phyloP scores from a whole-genome alignment of 2,888 invertebrate species.

The Melolontha melolontha region DNA sequence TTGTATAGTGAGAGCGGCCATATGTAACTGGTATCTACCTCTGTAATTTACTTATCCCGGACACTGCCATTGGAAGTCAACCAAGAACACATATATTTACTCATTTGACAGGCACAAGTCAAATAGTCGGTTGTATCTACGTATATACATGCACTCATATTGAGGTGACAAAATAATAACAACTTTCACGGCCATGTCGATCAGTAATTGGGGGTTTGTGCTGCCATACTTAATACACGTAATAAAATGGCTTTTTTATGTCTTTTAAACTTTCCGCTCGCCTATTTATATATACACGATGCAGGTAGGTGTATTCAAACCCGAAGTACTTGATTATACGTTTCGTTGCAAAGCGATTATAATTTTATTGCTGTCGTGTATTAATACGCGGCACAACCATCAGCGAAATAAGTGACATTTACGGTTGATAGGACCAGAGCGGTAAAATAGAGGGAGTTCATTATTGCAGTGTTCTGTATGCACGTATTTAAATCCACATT shows the following conservation, averaged over 20 bases:
- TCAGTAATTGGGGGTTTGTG: slow-evolving; percentile 30
- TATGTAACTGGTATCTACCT: slow-evolving; percentile 44
- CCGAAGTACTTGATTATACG: slow-evolving; percentile 24
- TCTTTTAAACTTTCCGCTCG: slow-evolving; percentile 13
- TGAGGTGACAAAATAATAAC: slow-evolving; percentile 57
- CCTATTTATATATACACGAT: slow-evolving; percentile 4
- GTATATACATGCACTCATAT: slow-evolving; percentile 48
- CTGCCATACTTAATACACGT: slow-evolving; percentile 24
- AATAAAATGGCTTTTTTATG: slow-evolving; percentile 33
- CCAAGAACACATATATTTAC: slow-evolving; percentile 48
- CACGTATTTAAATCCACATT: slow-evolving; percentile 16
- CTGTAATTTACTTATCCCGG: slow-evolving; percentile 48
- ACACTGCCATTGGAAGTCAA: slow-evolving; percentile 40
- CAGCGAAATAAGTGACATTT: slow-evolving; percentile 32
- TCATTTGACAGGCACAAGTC: slow-evolving; percentile 49
- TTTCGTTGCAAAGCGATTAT: slow-evolving; percentile 28
- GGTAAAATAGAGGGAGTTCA: slow-evolving; percentile 17
- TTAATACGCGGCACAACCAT: slow-evolving; percentile 16
- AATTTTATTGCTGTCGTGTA: slow-evolving; percentile 39
- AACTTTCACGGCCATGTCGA: slow-evolving; percentile 46
- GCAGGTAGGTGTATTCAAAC: slow-evolving; percentile 16
- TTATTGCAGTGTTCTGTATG: neutral
- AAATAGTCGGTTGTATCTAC: slow-evolving; percentile 45
- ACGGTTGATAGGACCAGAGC: slow-evolving; percentile 25
- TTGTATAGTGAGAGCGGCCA: slow-evolving; percentile 47